These are phyloP conservation scores for Trematocara marginatum DNA, from an alignment of 2,113 vertebrate species.

Conservation along the genomic window DNA sequence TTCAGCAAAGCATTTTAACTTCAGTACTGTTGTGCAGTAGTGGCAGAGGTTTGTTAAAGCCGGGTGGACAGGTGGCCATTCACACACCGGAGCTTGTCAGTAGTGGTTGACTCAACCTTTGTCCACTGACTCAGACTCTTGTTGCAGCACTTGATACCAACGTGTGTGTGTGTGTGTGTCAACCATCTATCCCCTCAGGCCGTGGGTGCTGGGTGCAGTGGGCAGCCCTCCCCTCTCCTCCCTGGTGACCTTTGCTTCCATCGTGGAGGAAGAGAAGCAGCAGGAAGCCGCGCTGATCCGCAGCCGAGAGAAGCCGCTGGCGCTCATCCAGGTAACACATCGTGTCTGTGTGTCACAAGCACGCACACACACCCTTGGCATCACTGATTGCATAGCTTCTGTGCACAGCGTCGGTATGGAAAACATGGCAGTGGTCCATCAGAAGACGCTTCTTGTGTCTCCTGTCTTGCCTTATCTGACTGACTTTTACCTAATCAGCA, in stretches of 20 bases:
- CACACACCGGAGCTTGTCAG: constrained; percentile 7
- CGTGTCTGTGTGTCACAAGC: not conserved
- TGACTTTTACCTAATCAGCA: not conserved
- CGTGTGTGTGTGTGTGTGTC: not conserved
- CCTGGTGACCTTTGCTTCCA: constrained; percentile 87
- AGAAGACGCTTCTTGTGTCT: not conserved
- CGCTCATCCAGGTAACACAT: constrained; percentile 87
- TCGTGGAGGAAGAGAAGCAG: constrained; percentile 90
- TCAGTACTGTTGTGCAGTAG: not conserved
- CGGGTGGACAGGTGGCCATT: not conserved
- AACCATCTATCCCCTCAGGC: constrained; percentile 66
- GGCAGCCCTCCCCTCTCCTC: constrained; percentile 64
- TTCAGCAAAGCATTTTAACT: not conserved
- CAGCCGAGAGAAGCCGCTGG: constrained; percentile 93
- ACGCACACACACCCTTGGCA: not conserved
- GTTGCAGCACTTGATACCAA: not conserved
- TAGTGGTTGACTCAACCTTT: not conserved
- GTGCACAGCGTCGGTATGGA: not conserved
- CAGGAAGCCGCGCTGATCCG: constrained; percentile 93
- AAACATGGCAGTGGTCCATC: not conserved
- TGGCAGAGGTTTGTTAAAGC: not conserved
- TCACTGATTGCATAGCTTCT: not conserved
- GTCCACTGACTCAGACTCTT: not conserved
- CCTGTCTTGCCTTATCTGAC: not conserved
- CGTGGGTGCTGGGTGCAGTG: constrained; percentile 81